Evolutionary conservation across 2,113 vertebrate species (phyloP).

Genomic region (Carassius auratus): DNA sequence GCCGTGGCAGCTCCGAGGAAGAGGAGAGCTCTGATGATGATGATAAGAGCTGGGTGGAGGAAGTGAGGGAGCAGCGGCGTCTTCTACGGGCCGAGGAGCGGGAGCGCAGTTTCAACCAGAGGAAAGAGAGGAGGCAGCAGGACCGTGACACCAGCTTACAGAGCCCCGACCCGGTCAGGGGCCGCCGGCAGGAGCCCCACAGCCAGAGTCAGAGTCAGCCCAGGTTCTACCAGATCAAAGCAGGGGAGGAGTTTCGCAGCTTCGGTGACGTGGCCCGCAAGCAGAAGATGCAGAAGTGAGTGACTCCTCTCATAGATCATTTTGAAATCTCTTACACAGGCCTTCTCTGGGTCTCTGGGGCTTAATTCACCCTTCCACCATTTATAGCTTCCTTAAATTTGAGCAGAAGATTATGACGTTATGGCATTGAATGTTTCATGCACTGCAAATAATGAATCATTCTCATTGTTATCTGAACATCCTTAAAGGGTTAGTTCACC

Average conservation of each 20-base stretch:
- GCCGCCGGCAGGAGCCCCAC: conserved; percentile 38
- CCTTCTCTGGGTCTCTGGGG: not conserved
- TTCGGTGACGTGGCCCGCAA: conserved; percentile 87
- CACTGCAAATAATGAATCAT: no score
- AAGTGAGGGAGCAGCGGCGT: conserved; percentile 93
- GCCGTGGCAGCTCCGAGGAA: conserved; percentile 91
- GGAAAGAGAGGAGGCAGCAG: conserved; percentile 77
- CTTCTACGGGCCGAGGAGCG: conserved; percentile 83
- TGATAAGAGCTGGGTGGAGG: conserved; percentile 95
- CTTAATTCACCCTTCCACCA: not conserved
- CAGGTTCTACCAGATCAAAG: conserved; percentile 96
- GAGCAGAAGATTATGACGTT: no score
- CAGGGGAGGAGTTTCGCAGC: conserved; percentile 93
- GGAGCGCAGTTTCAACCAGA: conserved; percentile 78
- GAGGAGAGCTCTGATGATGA: conserved; percentile 94
- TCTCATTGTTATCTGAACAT: no score
- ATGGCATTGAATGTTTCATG: no score
- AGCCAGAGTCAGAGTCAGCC: conserved; percentile 66
- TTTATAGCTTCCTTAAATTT: not conserved
- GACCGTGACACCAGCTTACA: conserved; percentile 85
- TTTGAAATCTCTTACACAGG: not conserved
- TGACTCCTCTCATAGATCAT: not conserved
- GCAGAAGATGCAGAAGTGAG: conserved; percentile 93
- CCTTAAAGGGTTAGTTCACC: no score
- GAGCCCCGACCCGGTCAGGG: conserved; percentile 48